Evolutionary conservation across 2,113 vertebrate species (phyloP).

Genomic region (Baryphthengus martii): DNA sequence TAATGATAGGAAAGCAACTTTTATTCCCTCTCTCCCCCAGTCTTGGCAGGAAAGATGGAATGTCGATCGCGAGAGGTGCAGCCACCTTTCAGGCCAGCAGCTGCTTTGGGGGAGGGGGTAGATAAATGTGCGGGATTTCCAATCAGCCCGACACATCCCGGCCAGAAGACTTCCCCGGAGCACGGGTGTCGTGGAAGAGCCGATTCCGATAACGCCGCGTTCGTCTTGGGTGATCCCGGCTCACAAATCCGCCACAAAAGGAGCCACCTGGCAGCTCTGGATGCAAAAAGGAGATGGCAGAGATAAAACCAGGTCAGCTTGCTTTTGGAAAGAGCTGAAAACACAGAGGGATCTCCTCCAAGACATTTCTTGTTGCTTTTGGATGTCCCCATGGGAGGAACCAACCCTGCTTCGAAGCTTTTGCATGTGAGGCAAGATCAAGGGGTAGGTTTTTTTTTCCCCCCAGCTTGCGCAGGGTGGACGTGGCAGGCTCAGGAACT

Average conservation of each 20-base stretch:
- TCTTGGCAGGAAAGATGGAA: slow-evolving; percentile 40
- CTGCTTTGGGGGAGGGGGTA: not conserved
- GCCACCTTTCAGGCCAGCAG: slow-evolving; percentile 38
- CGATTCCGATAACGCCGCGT: rapidly evolving
- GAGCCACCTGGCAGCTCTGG: not conserved
- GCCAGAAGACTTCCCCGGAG: not conserved
- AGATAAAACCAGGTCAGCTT: not conserved
- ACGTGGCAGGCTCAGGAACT: rapidly evolving
- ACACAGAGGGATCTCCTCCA: not conserved
- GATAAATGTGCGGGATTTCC: not conserved
- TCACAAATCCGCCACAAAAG: rapidly evolving
- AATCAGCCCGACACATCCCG: not conserved
- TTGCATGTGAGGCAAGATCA: rapidly evolving
- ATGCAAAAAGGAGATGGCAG: not conserved
- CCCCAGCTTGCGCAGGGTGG: rapidly evolving
- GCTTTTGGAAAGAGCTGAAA: not conserved
- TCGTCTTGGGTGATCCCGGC: rapidly evolving
- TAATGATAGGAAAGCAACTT: slow-evolving; percentile 6
- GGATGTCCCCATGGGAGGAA: not conserved
- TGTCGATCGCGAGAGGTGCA: not conserved
- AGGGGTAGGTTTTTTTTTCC: not conserved
- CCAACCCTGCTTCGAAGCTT: not conserved
- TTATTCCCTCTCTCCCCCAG: not conserved
- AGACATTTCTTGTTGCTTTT: not conserved
- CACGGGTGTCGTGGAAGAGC: not conserved